phyloP scores from a whole-genome alignment of 2,797 vertebrate genomes.

The Graptemys geographica region DNA sequence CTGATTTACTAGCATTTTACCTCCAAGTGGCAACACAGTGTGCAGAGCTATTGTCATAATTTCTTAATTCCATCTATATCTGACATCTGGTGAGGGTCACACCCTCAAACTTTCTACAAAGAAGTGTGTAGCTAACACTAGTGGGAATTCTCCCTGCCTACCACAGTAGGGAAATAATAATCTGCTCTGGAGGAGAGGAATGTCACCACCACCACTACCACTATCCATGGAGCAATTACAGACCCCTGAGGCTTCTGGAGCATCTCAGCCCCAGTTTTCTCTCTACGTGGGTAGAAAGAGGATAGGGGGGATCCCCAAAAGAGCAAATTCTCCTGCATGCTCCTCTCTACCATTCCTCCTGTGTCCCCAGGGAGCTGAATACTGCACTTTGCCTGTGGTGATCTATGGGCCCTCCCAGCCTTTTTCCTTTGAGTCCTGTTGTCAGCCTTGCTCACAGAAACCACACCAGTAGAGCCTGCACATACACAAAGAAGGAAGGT shows the following conservation, averaged over 20 bases:
- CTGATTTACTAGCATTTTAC: neutral
- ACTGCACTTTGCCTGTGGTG: neutral
- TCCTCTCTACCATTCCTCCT: neutral
- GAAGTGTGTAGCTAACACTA: neutral
- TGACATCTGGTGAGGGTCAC: neutral
- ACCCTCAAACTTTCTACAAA: neutral
- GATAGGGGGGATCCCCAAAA: accelerated
- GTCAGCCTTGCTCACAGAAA: neutral
- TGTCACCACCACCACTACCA: too few relatives aligned
- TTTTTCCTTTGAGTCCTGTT: neutral
- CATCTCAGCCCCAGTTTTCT: neutral
- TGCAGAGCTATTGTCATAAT: neutral
- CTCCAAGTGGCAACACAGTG: neutral
- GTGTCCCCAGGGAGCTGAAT: neutral
- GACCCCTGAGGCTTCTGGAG: neutral
- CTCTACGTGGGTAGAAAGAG: neutral
- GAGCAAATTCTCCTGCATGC: neutral
- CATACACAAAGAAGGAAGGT: neutral
- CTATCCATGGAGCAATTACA: neutral
- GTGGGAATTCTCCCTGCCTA: neutral
- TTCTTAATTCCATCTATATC: too few relatives aligned
- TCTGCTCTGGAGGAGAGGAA: neutral
- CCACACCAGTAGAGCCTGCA: accelerated
- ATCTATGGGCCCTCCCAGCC: neutral
- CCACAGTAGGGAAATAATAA: neutral